These are phyloP conservation scores for Helogale parvula DNA, from an alignment of 2,113 vertebrate genomes.

Conservation along the genomic window DNA sequence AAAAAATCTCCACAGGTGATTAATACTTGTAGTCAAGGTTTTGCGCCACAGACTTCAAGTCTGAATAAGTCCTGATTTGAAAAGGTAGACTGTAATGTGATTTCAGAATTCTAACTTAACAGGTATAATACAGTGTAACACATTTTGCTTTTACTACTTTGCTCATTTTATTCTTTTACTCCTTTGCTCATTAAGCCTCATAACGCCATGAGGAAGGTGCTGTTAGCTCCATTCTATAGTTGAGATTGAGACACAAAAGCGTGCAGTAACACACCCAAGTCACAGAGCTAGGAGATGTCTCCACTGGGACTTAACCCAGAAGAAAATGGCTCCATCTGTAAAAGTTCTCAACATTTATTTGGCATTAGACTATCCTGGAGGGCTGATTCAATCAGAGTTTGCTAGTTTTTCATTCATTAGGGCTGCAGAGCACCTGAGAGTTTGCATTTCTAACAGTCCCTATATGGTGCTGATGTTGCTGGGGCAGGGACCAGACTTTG, in stretches of 20 bases:
- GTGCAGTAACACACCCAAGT: neutral
- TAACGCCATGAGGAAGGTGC: neutral
- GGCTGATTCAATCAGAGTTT: neutral
- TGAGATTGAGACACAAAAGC: neutral
- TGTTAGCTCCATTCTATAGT: neutral
- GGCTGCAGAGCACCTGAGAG: too few species aligned
- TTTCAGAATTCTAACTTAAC: slow-evolving; percentile 27
- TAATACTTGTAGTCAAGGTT: neutral
- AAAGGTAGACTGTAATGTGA: neutral
- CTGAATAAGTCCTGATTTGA: neutral
- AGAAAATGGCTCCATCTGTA: neutral
- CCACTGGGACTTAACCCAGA: neutral
- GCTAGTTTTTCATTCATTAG: neutral
- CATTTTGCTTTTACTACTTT: neutral
- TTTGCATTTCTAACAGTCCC: neutral
- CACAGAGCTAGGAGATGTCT: neutral
- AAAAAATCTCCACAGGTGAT: neutral
- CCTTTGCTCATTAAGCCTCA: neutral
- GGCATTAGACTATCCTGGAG: neutral
- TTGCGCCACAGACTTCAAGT: neutral
- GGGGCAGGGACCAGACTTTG: neutral
- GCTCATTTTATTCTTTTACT: neutral
- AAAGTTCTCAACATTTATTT: neutral
- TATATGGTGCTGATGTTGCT: neutral
- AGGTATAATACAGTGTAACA: neutral